Conservation (phyloP, 2,797 vertebrate species). For the Catamblyrhynchus diadema region DNA sequence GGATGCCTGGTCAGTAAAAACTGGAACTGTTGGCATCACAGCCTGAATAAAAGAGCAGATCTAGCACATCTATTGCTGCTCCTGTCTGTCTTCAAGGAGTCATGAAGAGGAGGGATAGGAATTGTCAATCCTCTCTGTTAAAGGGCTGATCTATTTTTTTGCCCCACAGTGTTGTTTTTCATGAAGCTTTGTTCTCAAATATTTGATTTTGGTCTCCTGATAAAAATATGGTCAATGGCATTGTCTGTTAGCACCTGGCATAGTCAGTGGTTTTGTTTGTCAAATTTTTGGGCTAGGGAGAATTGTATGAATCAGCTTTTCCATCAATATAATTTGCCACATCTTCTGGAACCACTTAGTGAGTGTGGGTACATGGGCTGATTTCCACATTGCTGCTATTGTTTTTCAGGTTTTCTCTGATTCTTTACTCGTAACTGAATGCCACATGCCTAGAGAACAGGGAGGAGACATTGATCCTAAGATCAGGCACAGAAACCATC, state of each 20-base stretch:
- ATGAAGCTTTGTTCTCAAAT: neutral
- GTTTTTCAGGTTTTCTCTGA: slow-evolving; percentile 12
- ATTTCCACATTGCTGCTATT: slow-evolving; percentile 19
- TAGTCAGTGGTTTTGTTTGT: neutral
- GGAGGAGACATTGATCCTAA: neutral
- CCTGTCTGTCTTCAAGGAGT: neutral
- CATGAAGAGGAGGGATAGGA: neutral
- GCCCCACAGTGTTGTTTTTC: neutral
- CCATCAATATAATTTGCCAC: neutral
- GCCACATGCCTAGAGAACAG: neutral
- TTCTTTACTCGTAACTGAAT: neutral
- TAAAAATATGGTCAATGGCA: neutral
- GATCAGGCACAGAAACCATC: neutral
- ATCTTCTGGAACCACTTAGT: slow-evolving; percentile 7
- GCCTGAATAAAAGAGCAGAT: neutral
- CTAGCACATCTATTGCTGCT: neutral
- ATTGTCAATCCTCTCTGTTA: neutral
- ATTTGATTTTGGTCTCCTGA: neutral
- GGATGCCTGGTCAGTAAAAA: neutral
- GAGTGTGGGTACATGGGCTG: neutral
- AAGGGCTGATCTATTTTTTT: neutral
- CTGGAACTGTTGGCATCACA: neutral
- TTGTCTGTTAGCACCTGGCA: neutral
- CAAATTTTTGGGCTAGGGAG: neutral
- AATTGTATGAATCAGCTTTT: slow-evolving; percentile 34